Base-by-base conservation (phyloP, 2,797 vertebrate genomes). In the Anguilla megastoma region DNA sequence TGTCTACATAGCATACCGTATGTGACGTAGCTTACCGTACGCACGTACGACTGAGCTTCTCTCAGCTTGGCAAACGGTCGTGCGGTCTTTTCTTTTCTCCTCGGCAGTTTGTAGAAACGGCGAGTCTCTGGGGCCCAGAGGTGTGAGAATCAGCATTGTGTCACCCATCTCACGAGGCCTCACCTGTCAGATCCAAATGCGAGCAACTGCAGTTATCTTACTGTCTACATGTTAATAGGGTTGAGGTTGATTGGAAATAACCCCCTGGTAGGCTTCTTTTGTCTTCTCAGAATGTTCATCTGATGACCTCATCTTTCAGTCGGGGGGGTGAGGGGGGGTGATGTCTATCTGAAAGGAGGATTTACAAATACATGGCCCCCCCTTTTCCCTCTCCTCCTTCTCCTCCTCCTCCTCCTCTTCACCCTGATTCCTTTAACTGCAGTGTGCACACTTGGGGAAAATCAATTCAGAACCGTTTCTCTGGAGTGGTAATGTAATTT, bases 381-480 rank as follows among this genome's bases (percentile, higher is more conserved):
- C 24, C 63, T 24, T 9, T 45, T 45, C 52, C 52, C 52, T 10
- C 52, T 58, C 16, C 56, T 58, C 14, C 56, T 14, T 2, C 56
- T 58, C 54, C 54, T 36, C 33, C 71, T 18, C 33, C 2, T 24
- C 8, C 24, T 54, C 45, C 30, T 45, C 66, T 24, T 69, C 30
- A 24, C 80, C 79, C 84, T 54, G 63, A 85, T 85, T 84, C 82
- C 87, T 74, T 85, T 88, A 69, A 52, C 48, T 33, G 66, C 84
- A 50, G 71, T 85, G 71, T 76, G 87, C 52, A 85, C 63, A 52
- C 45, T 76, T 21, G 33, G 83, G 79, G 33, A 80, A 80, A 80
- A 80, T 80, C 76, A 80, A 80, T 80, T 74, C 30, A 36, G 69
- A 33, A 74, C 1, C 27, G 33, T 74, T 45, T 80, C 76, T 80